Evolutionary conservation across 1,140 invertebrate species (phyloP), one percentile per base, ranked within the genome.

Genomic region (Camponotus vicinus): DNA sequence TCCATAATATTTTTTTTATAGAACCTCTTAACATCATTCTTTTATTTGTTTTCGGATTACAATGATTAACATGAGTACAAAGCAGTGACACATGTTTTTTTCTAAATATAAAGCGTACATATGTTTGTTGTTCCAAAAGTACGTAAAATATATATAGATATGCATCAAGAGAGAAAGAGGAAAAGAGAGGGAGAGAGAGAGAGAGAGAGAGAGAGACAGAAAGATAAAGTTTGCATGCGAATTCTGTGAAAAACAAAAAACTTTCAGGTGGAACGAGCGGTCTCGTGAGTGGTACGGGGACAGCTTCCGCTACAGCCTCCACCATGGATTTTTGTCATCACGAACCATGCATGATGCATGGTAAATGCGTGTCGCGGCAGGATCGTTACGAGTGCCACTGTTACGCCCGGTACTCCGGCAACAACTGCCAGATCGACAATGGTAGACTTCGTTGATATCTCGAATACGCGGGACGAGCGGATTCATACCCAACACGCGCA

Each of bases 381-480:
- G 97, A 97, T 92, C 96, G 97, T 83, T 98, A 98, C 94, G 96
- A 97, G 89, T 98, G 98, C 94, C 96, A 97, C 90, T 98, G 98
- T 95, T 96, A 96, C 64, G 96, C 97, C 42, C 96, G 97, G 69
- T 98, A 98, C 94, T 96, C 96, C 78, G 98, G 98, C 86, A 97
- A 97, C 95, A 98, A 98, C 94, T 98, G 98, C 95, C 96, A 98
- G 94, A 96, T 97, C 92, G 98, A 98, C 94, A 96, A 94, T 93
- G 95, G 96, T 96, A 95, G 95, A 95, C 73, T 59, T 87, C 76
- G 64, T 75, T 63, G 70, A 71, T 80, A 89, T 49, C 63, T 88
- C 55, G 73, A 75, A 67, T 79, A 78, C 52, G 76, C 59, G 73
- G 78, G 70, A 55, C 69, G 40, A 83, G 40, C 69, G 55, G 69